phyloP scores from a whole-genome alignment of 2,888 invertebrate genomes.

The Nephrotoma appendiculata region DNA sequence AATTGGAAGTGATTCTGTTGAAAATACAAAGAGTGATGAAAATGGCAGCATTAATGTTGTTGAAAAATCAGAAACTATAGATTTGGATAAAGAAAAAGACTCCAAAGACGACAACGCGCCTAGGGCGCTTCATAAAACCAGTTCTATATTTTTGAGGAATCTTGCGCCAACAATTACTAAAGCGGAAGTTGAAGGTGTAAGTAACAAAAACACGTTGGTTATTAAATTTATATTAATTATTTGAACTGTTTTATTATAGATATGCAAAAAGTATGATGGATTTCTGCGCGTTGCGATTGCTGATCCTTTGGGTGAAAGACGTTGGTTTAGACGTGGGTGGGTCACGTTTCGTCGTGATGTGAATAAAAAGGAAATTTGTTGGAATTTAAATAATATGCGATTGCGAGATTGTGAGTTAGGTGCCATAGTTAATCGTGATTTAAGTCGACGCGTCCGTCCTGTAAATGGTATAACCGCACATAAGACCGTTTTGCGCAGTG shows the following conservation, averaged over 20 bases:
- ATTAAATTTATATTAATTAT: neutral
- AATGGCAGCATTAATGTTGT: constrained; percentile 15
- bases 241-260: neutral
- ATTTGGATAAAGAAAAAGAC: constrained; percentile 34
- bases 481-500: constrained; percentile 74
- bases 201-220: neutral
- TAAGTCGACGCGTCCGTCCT: constrained; percentile 84
- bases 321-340: constrained; percentile 96
- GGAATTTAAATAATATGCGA: constrained; percentile 92
- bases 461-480: constrained; percentile 84
- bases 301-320: constrained; percentile 90
- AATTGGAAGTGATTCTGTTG: neutral
- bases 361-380: constrained; percentile 98
- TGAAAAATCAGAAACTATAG: constrained; percentile 28
- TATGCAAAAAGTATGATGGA: constrained; percentile 79
- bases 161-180: constrained; percentile 92
- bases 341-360: constrained; percentile 93
- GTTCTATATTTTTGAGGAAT: constrained; percentile 92
- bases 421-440: constrained; percentile 87
- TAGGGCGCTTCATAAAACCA: constrained; percentile 81
- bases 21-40: neutral
- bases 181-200: constrained; percentile 86
- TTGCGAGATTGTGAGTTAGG: constrained; percentile 38
- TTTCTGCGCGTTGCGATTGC: constrained; percentile 92
- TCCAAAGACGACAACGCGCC: constrained; percentile 33